phyloP scores from a whole-genome alignment of 2,888 invertebrate genomes.

The Allacma fusca region DNA sequence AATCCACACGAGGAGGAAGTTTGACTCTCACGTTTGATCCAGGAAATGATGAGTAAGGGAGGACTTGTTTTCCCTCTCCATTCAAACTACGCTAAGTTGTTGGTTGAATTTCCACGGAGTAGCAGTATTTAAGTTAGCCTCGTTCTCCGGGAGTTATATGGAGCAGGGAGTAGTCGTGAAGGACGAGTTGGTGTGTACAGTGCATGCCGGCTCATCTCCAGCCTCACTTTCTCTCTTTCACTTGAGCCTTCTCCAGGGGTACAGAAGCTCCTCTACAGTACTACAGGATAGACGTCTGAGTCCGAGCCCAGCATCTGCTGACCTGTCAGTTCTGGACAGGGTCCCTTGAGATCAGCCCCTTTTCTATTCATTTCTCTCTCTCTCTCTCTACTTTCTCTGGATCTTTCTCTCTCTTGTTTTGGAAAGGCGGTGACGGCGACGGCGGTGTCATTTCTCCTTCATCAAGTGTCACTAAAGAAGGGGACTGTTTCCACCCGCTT shows the following conservation, averaged over 20 bases:
- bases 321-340: conserved; percentile 58
- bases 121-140: conserved; percentile 38
- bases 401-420: conserved; percentile 1
- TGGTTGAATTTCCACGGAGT: not conserved
- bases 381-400: conserved; percentile 20
- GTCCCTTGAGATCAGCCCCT: conserved; percentile 58
- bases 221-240: conserved; percentile 5
- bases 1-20: not conserved
- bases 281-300: too few relatives aligned
- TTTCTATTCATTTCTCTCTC: conserved; percentile 44
- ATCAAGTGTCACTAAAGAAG: not conserved
- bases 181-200: not conserved
- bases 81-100: not conserved
- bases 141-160: conserved; percentile 9
- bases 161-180: conserved; percentile 16
- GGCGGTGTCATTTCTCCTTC: conserved; percentile 21
- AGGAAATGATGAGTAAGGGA: conserved; percentile 61
- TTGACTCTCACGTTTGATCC: conserved; percentile 56
- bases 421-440: not conserved
- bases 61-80: conserved; percentile 13
- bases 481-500: not conserved
- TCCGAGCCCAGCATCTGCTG: conserved; percentile 44
- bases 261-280: not conserved
- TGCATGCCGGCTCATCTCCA: not conserved
- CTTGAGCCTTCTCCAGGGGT: not conserved